A percentile compares a stretch with the other conserved stretches of the same genome.
Evolutionary conservation across 1,140 invertebrate species (phyloP).

Genomic region (Helicoverpa armigera): DNA sequence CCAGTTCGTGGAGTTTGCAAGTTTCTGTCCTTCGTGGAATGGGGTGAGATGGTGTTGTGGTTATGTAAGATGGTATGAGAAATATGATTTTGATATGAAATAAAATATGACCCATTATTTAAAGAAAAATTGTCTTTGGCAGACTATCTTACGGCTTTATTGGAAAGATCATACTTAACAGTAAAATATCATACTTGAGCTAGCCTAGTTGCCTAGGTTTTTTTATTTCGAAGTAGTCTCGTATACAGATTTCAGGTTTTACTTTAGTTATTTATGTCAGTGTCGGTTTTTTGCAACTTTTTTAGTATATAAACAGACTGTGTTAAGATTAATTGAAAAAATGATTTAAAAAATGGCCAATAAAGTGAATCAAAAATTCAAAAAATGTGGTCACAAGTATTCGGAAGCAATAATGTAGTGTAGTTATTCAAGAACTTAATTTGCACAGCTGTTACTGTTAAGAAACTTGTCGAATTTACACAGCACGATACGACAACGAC

Average conservation of each 20-base stretch:
- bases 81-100: background rate
- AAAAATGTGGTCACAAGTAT: background rate
- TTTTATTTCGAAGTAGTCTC: too few relatives aligned
- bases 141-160: too few relatives aligned
- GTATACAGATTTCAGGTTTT: too few relatives aligned
- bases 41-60: background rate
- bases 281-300: too few relatives aligned
- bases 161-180: too few relatives aligned
- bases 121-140: too few relatives aligned
- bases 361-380: background rate
- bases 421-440: slow-evolving; percentile 41
- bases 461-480: slow-evolving; percentile 28
- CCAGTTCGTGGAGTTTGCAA: slow-evolving; percentile 9
- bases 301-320: too few relatives aligned
- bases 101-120: too few relatives aligned
- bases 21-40: background rate
- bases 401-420: slow-evolving; percentile 16
- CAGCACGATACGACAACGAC: slow-evolving; percentile 15
- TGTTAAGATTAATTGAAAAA: too few relatives aligned
- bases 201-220: too few relatives aligned
- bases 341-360: background rate
- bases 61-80: background rate
- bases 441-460: slow-evolving; percentile 46
- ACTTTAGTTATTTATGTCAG: too few relatives aligned
- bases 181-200: too few relatives aligned